A percentile compares a stretch with the other conserved stretches of the same genome.
phyloP scores from a whole-genome alignment of 2,113 vertebrate genomes.

The Ornithorhynchus anatinus region DNA sequence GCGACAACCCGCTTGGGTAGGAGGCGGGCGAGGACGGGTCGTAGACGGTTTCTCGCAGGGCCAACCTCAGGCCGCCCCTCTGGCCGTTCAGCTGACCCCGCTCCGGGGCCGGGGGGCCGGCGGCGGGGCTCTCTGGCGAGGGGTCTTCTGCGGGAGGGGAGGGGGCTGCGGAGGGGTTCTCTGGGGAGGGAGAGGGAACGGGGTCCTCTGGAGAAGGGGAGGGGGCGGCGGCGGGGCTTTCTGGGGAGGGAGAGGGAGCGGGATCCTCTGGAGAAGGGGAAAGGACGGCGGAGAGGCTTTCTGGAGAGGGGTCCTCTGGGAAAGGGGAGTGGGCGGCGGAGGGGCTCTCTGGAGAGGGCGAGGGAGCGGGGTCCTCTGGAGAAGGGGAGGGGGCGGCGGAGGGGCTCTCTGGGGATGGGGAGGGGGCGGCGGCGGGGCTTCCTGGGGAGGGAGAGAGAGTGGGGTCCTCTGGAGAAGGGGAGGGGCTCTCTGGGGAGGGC shows the following conservation, averaged over 20 bases:
- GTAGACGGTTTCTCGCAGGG: slow-evolving; percentile 87
- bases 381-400: slow-evolving; percentile 71
- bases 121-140: slow-evolving; percentile 68
- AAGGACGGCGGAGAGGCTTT: slow-evolving; percentile 38
- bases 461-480: too few relatives aligned
- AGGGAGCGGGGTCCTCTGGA: too few relatives aligned
- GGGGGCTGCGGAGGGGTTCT: slow-evolving; percentile 43
- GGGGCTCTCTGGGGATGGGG: slow-evolving; percentile 51
- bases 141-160: slow-evolving; percentile 68
- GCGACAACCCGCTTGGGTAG: slow-evolving; percentile 72
- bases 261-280: too few relatives aligned
- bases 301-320: slow-evolving; percentile 39
- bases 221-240: too few relatives aligned
- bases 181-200: too few relatives aligned
- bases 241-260: too few relatives aligned
- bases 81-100: slow-evolving; percentile 89
- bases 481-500: slow-evolving; percentile 11
- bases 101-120: slow-evolving; percentile 55
- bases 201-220: too few relatives aligned
- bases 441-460: too few relatives aligned
- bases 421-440: too few relatives aligned
- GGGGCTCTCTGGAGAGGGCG: too few relatives aligned
- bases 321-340: too few relatives aligned
- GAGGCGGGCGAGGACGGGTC: slow-evolving; percentile 71
- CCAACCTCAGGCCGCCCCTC: slow-evolving; percentile 89